Evolutionary conservation across 1,140 invertebrate species (phyloP).

Genomic region (Idris sp.): DNA sequence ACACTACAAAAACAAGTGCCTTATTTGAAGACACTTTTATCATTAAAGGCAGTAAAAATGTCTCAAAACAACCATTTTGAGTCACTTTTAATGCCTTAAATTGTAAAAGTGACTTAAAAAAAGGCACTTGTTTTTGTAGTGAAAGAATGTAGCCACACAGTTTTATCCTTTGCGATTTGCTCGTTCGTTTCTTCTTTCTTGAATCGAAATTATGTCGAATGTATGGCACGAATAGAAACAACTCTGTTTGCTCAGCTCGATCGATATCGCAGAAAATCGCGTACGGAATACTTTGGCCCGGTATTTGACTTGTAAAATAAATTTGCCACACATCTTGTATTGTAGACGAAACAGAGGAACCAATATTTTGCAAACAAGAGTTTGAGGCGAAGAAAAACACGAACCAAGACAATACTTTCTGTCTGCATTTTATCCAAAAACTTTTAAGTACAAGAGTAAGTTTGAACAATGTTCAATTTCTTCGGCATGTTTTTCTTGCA

Average conservation of each 20-base stretch:
- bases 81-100: too few species aligned
- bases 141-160: too few species aligned
- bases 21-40: too few species aligned
- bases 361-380: too few species aligned
- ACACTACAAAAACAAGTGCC: too few species aligned
- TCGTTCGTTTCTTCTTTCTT: constrained; percentile 11
- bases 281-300: background rate
- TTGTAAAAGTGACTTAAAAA: constrained; percentile 21
- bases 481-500: constrained; percentile 24
- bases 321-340: constrained; percentile 24
- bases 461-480: constrained; percentile 25
- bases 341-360: constrained; percentile 1
- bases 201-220: constrained; percentile 43
- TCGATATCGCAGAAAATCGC: constrained; percentile 29
- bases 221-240: constrained; percentile 32
- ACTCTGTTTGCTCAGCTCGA: constrained; percentile 25
- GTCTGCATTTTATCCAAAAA: constrained; percentile 3
- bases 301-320: constrained; percentile 28
- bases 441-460: constrained; percentile 13
- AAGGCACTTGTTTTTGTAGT: too few species aligned
- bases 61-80: too few species aligned
- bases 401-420: too few species aligned
- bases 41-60: too few species aligned
- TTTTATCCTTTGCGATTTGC: constrained; percentile 17
- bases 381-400: constrained; percentile 16